Base-by-base conservation (phyloP, 2,113 vertebrate genomes). In the Aspidoscelis tigris region DNA sequence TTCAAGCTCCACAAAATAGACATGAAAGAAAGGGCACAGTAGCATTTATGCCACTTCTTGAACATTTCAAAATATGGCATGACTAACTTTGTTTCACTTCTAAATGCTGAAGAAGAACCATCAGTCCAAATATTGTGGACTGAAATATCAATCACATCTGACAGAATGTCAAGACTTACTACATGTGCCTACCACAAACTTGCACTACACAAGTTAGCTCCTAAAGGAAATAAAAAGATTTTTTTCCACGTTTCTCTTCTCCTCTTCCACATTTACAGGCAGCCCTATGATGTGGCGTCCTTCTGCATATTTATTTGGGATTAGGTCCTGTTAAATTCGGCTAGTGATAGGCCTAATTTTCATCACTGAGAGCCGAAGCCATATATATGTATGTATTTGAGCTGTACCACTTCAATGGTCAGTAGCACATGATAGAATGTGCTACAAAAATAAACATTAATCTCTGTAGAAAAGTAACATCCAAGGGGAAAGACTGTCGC, bases 91-190 rank as follows among this genome's bases (percentile, higher is more conserved):
- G 66, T 18, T 61, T 61, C 58, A 61, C 26, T 22, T 26, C 16
- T 24, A 21, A 66, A 70, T 80, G 70, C 33, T 53, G 66, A 53
- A 66, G 44, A 16, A 53, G n/a, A 69, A 43, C n/a, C 44, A 20
- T 69, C 78, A 80, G 78, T 80, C 12, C 43, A 80, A 80, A 50
- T 80, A 26, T 80, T 80, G 78, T 26, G 5, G 65, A 22, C 33
- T 18, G 8, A 39, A 26, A 7, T 33, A 44, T 80, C 65, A 69
- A 69, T 80, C 66, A 53, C 44, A 6, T 53, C 78, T 53, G 26
- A 33, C 21, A 47, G 43, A 47, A 47, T 47, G 18, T 11, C 7
- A 26, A 26, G 44, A 20, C 44, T 53, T n/a, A 20, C 44, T 53
- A 66, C 3, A 47, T 47, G 43, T 66, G 50, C 26, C 26, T 80